These are phyloP conservation scores for Syngnathus floridae DNA, from an alignment of 2,113 vertebrate species.

Conservation along the genomic window DNA sequence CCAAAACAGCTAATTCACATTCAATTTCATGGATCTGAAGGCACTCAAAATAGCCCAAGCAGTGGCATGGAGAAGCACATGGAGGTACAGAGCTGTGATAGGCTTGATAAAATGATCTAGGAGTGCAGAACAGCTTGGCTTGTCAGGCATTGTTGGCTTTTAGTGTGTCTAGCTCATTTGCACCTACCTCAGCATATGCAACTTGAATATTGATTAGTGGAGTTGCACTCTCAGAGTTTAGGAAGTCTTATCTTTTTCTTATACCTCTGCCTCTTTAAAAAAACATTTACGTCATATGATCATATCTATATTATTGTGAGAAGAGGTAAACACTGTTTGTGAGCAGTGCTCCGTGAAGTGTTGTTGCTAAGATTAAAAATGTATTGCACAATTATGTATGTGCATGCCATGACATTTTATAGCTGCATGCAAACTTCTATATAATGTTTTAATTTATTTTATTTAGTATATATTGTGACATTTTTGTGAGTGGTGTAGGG, in stretches of 20 bases:
- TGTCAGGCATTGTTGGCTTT: conserved; percentile 68
- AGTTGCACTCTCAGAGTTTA: conserved; percentile 28
- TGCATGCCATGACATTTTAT: too few relatives aligned
- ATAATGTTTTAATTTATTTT: too few relatives aligned
- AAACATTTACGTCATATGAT: not conserved
- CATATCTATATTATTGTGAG: too few relatives aligned
- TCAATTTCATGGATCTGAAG: conserved; percentile 69
- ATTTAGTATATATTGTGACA: too few relatives aligned
- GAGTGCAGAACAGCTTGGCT: conserved; percentile 60
- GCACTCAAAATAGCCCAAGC: conserved; percentile 62
- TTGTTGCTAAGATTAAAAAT: too few relatives aligned
- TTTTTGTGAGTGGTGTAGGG: too few relatives aligned
- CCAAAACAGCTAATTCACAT: conserved; percentile 64
- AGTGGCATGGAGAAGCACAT: conserved; percentile 41
- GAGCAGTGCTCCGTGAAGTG: too few relatives aligned
- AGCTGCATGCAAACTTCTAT: too few relatives aligned
- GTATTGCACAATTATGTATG: too few relatives aligned
- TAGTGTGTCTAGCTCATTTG: conserved; percentile 60
- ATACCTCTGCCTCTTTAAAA: conserved; percentile 5
- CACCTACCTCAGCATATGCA: conserved; percentile 32
- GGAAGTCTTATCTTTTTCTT: conserved; percentile 17
- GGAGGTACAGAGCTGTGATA: conserved; percentile 52
- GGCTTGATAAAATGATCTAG: conserved; percentile 62
- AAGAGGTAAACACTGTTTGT: too few relatives aligned
- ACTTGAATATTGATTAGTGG: conserved; percentile 60